Base-by-base conservation (phyloP, 2,888 invertebrate species). In the Rhorus exstirpatorius region DNA sequence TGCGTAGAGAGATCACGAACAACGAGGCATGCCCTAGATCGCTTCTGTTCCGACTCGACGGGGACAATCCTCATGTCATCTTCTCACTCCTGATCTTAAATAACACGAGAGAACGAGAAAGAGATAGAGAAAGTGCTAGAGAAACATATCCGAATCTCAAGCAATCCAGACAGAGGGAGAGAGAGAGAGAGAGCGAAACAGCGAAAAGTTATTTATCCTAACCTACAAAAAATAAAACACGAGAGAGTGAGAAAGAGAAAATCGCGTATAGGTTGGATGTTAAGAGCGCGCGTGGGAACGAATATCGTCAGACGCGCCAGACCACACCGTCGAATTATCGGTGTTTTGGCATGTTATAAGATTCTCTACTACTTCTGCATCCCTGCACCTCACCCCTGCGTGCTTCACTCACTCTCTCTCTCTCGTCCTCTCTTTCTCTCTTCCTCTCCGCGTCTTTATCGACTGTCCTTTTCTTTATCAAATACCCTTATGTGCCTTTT, bases 301-400 rank as follows among this genome's bases (percentile, higher is more conserved):
- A 88, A 89, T 89, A 90, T 91, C 89, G 85, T 86, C 87, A 86
- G 90, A 91, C 88, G 88, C 87, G 89, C 88, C 84, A 87, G 92
- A 91, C 92, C 92, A 92, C 92, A 92, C 92, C 88, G 91, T 91
- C 92, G 92, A 92, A 91, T 92, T 92, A 92, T 92, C 92, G 92
- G 88, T 91, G 91, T 92, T 92, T 92, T 92, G 92, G 92, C 92
- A 91, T 92, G 92, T 92, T 92, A 90, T 88, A 90, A 89, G 89
- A 89, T 83, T 85, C 49, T 72, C 63, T 71, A 65, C 71, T 53
- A 46, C 17, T 85, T 72, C 71, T 46, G 24, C 44, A 44, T 65
- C 46, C 61, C 67, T 44, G 49, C 17, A 14, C 14, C 35, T 68
- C 38, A n/a, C 63, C 49, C 41, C 70, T 65, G 71, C 61, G 17